phyloP scores from a whole-genome alignment of 2,888 invertebrate genomes.

The Rotaria magnacalcarata region DNA sequence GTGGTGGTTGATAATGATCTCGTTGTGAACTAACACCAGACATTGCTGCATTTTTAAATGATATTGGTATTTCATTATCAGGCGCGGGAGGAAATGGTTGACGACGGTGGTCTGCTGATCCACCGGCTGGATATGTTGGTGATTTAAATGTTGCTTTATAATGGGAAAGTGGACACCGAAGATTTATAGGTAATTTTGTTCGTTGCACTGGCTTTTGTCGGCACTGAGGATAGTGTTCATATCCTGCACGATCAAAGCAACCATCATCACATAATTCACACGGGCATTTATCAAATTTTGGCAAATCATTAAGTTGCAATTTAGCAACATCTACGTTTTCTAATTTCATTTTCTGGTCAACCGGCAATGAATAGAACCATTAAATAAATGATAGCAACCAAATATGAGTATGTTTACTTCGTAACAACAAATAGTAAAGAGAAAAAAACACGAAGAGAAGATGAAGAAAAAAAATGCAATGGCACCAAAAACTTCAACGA shows the following conservation, averaged over 20 bases:
- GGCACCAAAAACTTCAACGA: background rate
- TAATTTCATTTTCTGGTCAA: constrained; percentile 24
- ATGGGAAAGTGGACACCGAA: constrained; percentile 35
- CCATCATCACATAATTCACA: constrained; percentile 45
- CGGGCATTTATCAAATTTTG: constrained; percentile 11
- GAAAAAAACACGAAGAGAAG: background rate
- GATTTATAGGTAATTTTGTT: background rate
- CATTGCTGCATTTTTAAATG: background rate
- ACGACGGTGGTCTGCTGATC: background rate
- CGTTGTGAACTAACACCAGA: background rate
- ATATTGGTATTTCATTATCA: background rate
- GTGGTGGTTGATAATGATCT: background rate
- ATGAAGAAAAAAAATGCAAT: constrained; percentile 1
- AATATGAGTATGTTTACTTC: background rate
- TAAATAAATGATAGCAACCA: constrained; percentile 1
- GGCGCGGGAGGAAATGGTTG: background rate
- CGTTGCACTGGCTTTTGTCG: background rate
- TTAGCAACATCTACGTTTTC: background rate
- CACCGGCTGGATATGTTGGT: background rate
- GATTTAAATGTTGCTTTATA: constrained; percentile 38
- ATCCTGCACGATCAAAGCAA: constrained; percentile 42
- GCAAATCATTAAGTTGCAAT: background rate
- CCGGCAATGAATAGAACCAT: background rate
- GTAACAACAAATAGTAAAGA: background rate
- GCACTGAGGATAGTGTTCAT: constrained; percentile 39